Percentiles rank a stretch among this genome's conserved stretches.
These are phyloP conservation scores for Apis laboriosa DNA, from an alignment of 1,140 invertebrate genomes.

Conservation along the genomic window DNA sequence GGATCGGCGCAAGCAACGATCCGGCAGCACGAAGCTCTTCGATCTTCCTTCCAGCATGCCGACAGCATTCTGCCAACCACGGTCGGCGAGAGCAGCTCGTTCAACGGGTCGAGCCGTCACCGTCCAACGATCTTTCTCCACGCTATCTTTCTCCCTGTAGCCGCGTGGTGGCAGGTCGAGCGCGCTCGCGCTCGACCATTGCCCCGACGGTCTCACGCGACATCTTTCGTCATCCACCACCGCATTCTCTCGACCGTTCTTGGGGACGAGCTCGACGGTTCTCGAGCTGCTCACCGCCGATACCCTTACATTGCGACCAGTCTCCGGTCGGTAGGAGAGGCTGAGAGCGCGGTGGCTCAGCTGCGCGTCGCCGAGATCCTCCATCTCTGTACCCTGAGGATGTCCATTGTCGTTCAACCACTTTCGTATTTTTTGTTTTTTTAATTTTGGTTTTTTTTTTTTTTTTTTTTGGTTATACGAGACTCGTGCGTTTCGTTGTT, in stretches of 20 bases:
- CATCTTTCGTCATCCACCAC: background rate
- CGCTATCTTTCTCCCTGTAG: no score
- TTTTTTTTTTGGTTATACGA: background rate
- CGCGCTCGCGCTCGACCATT: conserved; percentile 26
- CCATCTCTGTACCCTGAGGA: conserved; percentile 55
- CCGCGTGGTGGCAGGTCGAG: background rate
- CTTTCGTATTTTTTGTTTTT: conserved; percentile 57
- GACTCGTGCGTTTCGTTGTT: conserved; percentile 20
- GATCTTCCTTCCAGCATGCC: conserved; percentile 73
- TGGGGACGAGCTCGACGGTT: conserved; percentile 54
- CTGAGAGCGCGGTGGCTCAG: conserved; percentile 59
- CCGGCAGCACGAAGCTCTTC: conserved; percentile 75
- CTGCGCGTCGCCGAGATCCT: conserved; percentile 28
- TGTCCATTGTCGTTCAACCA: conserved; percentile 77
- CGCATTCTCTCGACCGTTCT: conserved; percentile 34
- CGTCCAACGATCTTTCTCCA: conserved; percentile 12
- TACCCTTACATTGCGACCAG: conserved; percentile 69
- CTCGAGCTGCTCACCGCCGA: conserved; percentile 61
- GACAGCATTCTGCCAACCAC: conserved; percentile 62
- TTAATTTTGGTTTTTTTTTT: background rate
- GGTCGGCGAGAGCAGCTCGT: conserved; percentile 58
- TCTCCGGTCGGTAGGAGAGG: conserved; percentile 73
- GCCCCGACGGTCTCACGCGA: background rate
- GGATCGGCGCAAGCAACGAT: conserved; percentile 65
- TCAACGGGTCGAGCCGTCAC: conserved; percentile 65